Conservation (phyloP, 2,797 vertebrate species). For the Australoheros facetus region DNA sequence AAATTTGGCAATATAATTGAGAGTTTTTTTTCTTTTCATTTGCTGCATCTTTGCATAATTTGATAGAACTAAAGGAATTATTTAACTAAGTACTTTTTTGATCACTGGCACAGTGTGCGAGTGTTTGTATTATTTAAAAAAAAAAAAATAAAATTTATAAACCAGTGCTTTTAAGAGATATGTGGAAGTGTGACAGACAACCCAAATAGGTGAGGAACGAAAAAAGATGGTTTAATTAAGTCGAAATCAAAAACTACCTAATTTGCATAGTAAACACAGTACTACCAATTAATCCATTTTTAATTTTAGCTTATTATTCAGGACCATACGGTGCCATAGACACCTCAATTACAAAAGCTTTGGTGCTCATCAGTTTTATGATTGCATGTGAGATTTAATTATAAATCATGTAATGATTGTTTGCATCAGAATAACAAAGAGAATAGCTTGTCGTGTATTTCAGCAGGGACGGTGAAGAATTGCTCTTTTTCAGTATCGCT, state of each 20-base stretch:
- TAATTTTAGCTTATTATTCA: conserved; percentile 49
- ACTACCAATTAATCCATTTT: conserved; percentile 33
- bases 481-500: conserved; percentile 17
- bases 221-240: conserved; percentile 7
- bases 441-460: conserved; percentile 14
- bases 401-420: conserved; percentile 44
- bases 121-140: conserved; percentile 1
- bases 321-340: conserved; percentile 25
- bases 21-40: conserved; percentile 7
- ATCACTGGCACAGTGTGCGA: neutral
- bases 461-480: conserved; percentile 14
- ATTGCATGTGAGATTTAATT: conserved; percentile 59
- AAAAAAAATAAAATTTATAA: neutral
- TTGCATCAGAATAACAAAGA: conserved; percentile 47
- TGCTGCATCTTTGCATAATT: conserved; percentile 23
- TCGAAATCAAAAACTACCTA: conserved; percentile 24
- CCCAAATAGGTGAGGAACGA: neutral
- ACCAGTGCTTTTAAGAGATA: conserved; percentile 3
- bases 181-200: conserved; percentile 3
- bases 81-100: neutral
- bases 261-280: conserved; percentile 51
- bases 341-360: conserved; percentile 53
- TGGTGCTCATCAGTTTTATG: conserved; percentile 48
- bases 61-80: neutral
- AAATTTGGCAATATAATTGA: conserved; percentile 48